Evolutionary conservation across 2,888 invertebrate genomes (phyloP), one percentile per base, ranked within the genome.

Genomic region (Ophioninae sp.): DNA sequence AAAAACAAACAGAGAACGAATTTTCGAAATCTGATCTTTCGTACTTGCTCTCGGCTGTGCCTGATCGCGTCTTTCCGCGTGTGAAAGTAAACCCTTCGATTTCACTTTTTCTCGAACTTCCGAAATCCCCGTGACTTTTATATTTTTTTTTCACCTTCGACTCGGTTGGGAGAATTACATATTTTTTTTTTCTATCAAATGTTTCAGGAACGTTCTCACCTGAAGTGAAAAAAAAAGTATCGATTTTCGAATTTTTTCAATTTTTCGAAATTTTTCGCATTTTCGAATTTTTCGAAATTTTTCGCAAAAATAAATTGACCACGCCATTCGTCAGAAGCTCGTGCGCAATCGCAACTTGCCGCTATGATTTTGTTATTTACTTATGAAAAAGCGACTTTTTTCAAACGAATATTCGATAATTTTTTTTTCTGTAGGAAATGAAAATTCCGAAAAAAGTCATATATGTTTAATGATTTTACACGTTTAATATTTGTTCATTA

Each of bases 21-120:
- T 74, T 72, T n/a, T n/a, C n/a, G n/a, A n/a, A n/a, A 72, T 22
- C 44, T 37, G 44, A 71, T 64, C 58, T 79, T 56, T 79, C 75
- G 79, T 81, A 63, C 56, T 67, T 61, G 75, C 75, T 81, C 81
- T 71, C 74, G 81, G 10, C 79, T 76, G 84, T 82, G 81, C 63
- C 75, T 84, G 83, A 79, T 64, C 65, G 69, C 61, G 74, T 73
- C 83, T 85, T 78, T 79, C 72, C 58, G 73, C 30, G 77, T 79
- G 67, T 69, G 79, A 85, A 79, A 82, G 79, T 80, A 77, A 79
- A 74, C 22, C 30, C 64, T 44, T 65, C 23, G 23, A 39, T 78
- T 30, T 23, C 58, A 9, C 58, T 58, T 39, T 67, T 75, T 76
- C 63, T 8, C 37, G 10, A 74, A 68, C 10, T 39, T 71, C 37